Base-by-base conservation (phyloP, 92 coral and sea anemone species). In the Montipora capitata region DNA sequence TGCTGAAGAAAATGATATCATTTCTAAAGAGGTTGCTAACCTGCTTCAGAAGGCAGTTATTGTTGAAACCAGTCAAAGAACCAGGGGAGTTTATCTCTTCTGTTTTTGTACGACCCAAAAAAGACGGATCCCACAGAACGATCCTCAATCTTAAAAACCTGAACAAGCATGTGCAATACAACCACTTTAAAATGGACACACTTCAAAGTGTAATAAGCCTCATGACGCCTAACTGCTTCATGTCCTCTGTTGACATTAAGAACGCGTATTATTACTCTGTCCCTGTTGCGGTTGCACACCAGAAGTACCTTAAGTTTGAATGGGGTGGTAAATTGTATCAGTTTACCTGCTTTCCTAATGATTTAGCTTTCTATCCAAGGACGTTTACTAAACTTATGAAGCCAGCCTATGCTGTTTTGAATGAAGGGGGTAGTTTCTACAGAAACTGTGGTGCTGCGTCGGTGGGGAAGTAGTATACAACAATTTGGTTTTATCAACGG, bases 131-230 rank as follows among this genome's bases (percentile, higher is more conserved):
- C 51, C 51, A 45, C 51, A 45, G 51, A 45, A 45, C 2, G 51
- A 45, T 45, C 51, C 51, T 45, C 51, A 90, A 90, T 43, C 85
- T 90, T 69, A 90, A 85, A 56, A 65, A 82, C 64, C 76, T 90
- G 54, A 90, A 84, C 83, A 58, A 91, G 72, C 74, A 70, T 74
- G 76, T 85, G 16, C 91, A 42, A 72, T 85, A 90, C 74, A 77
- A 79, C 48, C 94, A 90, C 80, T 90, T 85, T 56, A 90, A 85
- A 74, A 90, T 86, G 87, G 93, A 90, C 38, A 78, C 94, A 35
- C 40, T 90, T 40, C 51, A 7, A 39, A 78, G 91, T 13, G 73
- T 72, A 10, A 14, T 79, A 14, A 10, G 66, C 16, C 6, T 86
- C 41, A 86, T 90, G 17, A 86, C 73, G 48, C 91, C 59, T 9